Base-by-base conservation (phyloP, 2,888 invertebrate genomes). In the Sturmia bella region DNA sequence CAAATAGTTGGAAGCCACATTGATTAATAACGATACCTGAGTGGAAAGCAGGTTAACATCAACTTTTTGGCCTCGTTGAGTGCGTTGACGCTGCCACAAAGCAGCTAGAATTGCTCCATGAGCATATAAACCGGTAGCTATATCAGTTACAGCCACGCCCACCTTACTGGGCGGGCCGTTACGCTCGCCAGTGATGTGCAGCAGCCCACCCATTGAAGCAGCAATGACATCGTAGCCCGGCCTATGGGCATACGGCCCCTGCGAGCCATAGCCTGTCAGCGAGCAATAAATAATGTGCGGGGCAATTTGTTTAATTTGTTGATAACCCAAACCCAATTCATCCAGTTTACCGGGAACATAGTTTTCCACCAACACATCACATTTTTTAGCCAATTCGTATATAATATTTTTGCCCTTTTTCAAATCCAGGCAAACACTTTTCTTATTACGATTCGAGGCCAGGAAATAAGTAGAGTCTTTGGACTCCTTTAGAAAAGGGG, bases 161-260 rank as follows among this genome's bases (percentile, higher is more conserved):
- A 95, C 94, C 91, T 98, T 98, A 82, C 96, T 95, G 0, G 99
- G 98, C 48, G 94, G 94, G 0, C 98, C 97, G 86, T 94, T 91
- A 85, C 92, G 92, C 59, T 96, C 94, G 0, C 99, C 99, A 0
- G 99, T 99, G 24, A 97, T 95, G 87, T 97, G 94, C 24, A 99
- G 87, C 0, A 99, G 92, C 0, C 99, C 99, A 3, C 98, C 98
- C 86, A 97, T 93, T 0, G 98, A 98, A 13, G 98, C 95, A 0
- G 98, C 98, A 85, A 99, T 97, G 0, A 98, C 97, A 92, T 99
- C 99, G 91, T 98, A 99, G 2, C 99, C 99, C n/a, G 98, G 97
- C 85, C 95, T 94, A 21, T 93, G 92, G 3, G 93, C 92, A 91
- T 98, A 98, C 0, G 98, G 98, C 0, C 99, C 99, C 27, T 92